Base-by-base conservation (phyloP, 2,797 vertebrate genomes). In the Enteromius argenteus region DNA sequence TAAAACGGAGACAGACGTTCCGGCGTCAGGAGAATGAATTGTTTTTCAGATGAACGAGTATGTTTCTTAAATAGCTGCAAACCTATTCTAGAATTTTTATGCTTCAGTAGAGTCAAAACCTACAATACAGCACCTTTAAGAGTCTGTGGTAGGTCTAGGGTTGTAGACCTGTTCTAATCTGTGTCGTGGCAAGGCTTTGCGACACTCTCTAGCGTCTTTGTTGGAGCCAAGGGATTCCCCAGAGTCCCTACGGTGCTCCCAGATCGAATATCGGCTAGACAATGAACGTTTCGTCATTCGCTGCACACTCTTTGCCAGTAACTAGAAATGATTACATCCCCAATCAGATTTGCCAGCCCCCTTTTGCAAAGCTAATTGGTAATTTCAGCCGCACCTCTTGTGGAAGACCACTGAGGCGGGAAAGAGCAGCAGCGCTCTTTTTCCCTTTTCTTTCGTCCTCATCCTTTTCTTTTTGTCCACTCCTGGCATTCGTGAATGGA, bases 331-430 rank as follows among this genome's bases (percentile, higher is more conserved):
- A 93, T 95, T 94, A 95, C 93, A 91, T 91, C 92, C 94, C 76
- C 95, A 93, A 96, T 97, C 92, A 91, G 96, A 96, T 94, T 93
- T 86, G 90, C 94, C 90, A 94, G 95, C 94, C 96, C 91, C 68
- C 79, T 86, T 87, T 95, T 94, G 95, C 94, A 93, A 93, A 96
- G 92, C 94, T 96, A 96, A 96, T 96, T 96, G 96, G 96, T 97
- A 96, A 97, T 94, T 96, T 94, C 95, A 97, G 95, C 96, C 89
- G 93, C 89, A 90, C 92, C 88, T 95, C 92, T 95, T 94, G 94
- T 91, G 91, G 93, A 94, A 94, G 95, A 95, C 94, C 95, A 92
- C 94, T 91, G 87, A 91, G 93, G 88, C 94, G 90, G 81, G 89
- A 92, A 91, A 90, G 90, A 84, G 94, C 94, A 92, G 89, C 91